Evolutionary conservation across 2,113 vertebrate genomes (phyloP), one percentile per base, ranked within the genome.

Genomic region (Microtus ochrogaster): DNA sequence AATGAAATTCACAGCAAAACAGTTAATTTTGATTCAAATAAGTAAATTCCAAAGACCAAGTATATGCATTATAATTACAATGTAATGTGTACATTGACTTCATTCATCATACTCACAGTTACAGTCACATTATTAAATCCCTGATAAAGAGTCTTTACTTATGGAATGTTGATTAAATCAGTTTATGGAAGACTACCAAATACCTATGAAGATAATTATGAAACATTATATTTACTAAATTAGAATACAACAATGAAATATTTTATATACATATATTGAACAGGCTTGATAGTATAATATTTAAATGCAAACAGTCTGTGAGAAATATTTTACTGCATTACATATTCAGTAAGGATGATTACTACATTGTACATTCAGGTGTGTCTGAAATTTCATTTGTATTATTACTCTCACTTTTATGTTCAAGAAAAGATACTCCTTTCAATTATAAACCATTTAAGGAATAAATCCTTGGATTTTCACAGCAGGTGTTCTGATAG

Each of bases 371-470:
- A 81, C 14, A 89, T 93, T 12, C 66, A 16, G 65, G 11, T 52
- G n/a, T 85, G 77, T 14, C 6, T 61, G 33, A 47, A 91, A 78
- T 89, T 94, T 81, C 36, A 81, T 85, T 77, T 85, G 33, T 76
- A 76, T n/a, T 96, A 36, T 68, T 24, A 91, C 22, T 63, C 24
- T 90, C 5, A 83, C 44, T 74, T 90, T 11, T 83, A 47, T 26
- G 78, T 73, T 77, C 78, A 94, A 91, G 66, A 12, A 81, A 94
- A 94, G 26, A 21, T 3, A 89, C 49, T 86, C 68, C 28, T 90
- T 90, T 82, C 52, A 92, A 55, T 82, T 86, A 90, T 26, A 92
- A 92, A 94, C 55, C 65, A 73, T 7, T 68, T 47, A 78, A 74
- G 89, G 44, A 82, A 63, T 89, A 79, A 78, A 90, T 90, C 66